Evolutionary conservation across 2,888 invertebrate genomes (phyloP).

Genomic region (Synergus gifuensis): DNA sequence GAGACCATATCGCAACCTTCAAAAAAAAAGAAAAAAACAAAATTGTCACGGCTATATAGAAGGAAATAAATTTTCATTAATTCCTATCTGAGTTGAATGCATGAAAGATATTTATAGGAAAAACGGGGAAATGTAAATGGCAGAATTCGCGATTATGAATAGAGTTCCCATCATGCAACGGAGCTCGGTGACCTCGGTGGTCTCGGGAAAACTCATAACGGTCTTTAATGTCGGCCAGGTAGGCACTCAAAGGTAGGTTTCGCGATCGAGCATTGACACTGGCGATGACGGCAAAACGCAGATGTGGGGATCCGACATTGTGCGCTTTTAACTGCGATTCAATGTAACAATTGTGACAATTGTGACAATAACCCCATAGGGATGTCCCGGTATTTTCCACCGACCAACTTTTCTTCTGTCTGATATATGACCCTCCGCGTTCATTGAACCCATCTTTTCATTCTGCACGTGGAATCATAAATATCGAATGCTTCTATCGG

Average conservation of each 20-base stretch:
- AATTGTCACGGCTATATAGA: not conserved
- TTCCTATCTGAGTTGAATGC: slow-evolving; percentile 13
- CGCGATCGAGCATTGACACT: slow-evolving; percentile 10
- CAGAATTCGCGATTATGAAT: slow-evolving; percentile 29
- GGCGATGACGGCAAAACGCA: slow-evolving; percentile 24
- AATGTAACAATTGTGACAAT: slow-evolving; percentile 33
- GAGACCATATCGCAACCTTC: not conserved
- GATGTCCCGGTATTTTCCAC: slow-evolving; percentile 34
- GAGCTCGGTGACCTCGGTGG: slow-evolving; percentile 30
- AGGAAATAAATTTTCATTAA: slow-evolving; percentile 27
- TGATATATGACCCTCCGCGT: slow-evolving; percentile 9
- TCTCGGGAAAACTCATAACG: slow-evolving; percentile 30
- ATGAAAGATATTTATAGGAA: slow-evolving; percentile 20
- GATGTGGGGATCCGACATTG: slow-evolving; percentile 31
- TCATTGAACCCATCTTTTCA: slow-evolving; percentile 26
- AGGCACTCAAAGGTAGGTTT: not conserved
- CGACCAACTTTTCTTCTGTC: slow-evolving; percentile 30
- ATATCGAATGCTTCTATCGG: not conserved
- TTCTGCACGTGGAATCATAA: not conserved
- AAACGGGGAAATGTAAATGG: slow-evolving; percentile 21
- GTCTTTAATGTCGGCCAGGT: slow-evolving; percentile 29
- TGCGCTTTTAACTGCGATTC: slow-evolving; percentile 29
- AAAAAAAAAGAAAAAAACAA: too few species aligned
- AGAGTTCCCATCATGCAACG: not conserved
- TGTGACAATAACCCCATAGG: slow-evolving; percentile 39